These are phyloP conservation scores for Ferdinandea cuprea DNA, from an alignment of 2,888 invertebrate genomes.

Conservation along the genomic window DNA sequence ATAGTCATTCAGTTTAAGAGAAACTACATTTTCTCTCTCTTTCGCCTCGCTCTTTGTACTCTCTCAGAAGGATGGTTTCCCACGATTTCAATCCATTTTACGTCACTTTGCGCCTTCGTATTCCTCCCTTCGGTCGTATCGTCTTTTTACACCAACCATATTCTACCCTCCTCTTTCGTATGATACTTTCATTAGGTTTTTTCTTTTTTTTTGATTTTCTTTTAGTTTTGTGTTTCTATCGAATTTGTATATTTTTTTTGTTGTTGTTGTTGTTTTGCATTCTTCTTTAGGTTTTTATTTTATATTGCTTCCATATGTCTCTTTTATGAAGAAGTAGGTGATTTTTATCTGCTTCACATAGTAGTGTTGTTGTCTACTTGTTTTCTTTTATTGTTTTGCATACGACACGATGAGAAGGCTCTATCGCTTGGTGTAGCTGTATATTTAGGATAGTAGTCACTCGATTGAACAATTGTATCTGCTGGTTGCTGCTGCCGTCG, in stretches of 20 bases:
- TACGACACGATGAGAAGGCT: conserved; percentile 15
- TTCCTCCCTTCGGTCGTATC: neutral
- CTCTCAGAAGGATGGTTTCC: conserved; percentile 31
- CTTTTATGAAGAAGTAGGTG: conserved; percentile 68
- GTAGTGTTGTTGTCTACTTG: conserved; percentile 22
- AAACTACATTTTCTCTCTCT: neutral
- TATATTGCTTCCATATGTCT: conserved; percentile 66
- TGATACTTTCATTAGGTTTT: conserved; percentile 32
- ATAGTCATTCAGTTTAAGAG: neutral
- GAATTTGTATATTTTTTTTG: conserved; percentile 16
- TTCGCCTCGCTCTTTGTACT: neutral
- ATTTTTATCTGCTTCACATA: conserved; percentile 66
- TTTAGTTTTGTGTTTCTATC: conserved; percentile 43
- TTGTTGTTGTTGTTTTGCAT: too few relatives aligned
- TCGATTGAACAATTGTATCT: conserved; percentile 16
- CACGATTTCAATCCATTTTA: conserved; percentile 52
- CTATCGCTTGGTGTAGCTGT: too few relatives aligned
- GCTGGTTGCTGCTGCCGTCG: conserved; percentile 20
- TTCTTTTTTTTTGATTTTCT: conserved; percentile 30
- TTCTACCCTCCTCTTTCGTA: neutral
- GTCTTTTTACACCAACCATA: conserved; percentile 7
- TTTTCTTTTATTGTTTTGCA: conserved; percentile 61
- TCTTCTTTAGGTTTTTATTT: conserved; percentile 50
- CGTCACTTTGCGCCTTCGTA: conserved; percentile 37
- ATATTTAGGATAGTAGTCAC: conserved; percentile 5